These are phyloP conservation scores for Coturnix japonica DNA, from an alignment of 2,113 vertebrate genomes.

Conservation along the genomic window DNA sequence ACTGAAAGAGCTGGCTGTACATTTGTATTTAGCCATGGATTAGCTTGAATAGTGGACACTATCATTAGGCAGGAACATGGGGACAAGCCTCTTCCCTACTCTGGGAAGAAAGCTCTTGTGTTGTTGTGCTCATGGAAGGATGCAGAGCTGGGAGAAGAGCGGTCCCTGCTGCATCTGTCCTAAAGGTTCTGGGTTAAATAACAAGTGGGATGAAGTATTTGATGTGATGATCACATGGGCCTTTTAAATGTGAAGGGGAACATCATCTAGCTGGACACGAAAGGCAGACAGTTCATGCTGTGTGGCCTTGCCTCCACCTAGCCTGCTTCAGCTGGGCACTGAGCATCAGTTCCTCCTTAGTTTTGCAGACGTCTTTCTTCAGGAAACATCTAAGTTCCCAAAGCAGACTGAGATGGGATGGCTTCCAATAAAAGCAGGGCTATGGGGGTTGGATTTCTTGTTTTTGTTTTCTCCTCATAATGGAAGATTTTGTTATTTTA, in stretches of 20 bases:
- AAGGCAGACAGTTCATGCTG: not conserved
- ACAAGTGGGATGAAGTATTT: not conserved
- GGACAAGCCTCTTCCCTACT: not conserved
- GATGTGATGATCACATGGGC: not conserved
- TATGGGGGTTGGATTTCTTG: not conserved
- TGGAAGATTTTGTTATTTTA: not conserved
- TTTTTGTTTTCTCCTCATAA: not conserved
- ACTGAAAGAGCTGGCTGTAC: not conserved
- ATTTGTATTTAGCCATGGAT: not conserved
- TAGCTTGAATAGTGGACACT: not conserved
- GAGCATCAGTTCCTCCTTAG: not conserved
- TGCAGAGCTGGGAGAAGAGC: not conserved
- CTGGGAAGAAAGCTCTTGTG: fast-evolving
- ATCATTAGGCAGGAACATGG: not conserved
- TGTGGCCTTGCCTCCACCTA: not conserved
- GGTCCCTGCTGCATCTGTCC: not conserved
- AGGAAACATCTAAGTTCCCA: not conserved
- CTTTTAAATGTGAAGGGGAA: not conserved
- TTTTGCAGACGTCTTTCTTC: not conserved
- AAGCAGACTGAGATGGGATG: not conserved
- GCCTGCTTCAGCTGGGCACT: not conserved
- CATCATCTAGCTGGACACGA: not conserved
- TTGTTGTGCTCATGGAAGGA: fast-evolving
- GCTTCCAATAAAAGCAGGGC: not conserved
- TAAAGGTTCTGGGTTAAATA: not conserved